phyloP scores from a whole-genome alignment of 1,140 invertebrate genomes.

The Pseudoatta argentina region DNA sequence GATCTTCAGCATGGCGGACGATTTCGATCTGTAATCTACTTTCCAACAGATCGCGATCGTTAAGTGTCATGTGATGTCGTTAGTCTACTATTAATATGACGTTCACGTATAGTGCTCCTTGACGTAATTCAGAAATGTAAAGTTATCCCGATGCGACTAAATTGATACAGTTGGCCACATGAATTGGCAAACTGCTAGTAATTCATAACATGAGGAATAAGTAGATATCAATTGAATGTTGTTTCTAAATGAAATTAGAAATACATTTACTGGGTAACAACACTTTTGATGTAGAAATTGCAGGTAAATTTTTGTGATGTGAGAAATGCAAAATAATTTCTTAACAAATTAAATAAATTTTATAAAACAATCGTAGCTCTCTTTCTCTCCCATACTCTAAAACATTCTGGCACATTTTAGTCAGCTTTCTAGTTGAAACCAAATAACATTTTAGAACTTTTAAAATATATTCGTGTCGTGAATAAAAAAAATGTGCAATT shows the following conservation, averaged over 20 bases:
- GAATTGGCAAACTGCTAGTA: constrained; percentile 11
- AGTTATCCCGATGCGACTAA: not conserved
- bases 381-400: not conserved
- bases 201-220: not conserved
- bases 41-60: constrained; percentile 36
- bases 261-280: not conserved
- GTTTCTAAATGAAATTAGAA: not conserved
- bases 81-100: constrained; percentile 38
- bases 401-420: not conserved
- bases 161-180: not conserved
- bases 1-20: not conserved
- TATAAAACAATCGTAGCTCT: not conserved
- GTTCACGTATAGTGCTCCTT: not conserved
- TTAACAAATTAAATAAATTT: not conserved
- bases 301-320: not conserved
- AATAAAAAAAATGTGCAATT: constrained; percentile 24
- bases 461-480: not conserved
- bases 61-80: not conserved
- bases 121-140: constrained; percentile 9
- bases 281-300: not conserved
- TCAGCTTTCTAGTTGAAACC: not conserved
- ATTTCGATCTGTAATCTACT: not conserved
- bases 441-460: not conserved
- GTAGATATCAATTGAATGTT: not conserved
- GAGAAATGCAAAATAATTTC: not conserved